These are phyloP conservation scores for Microplitis mediator DNA, from an alignment of 1,140 invertebrate species.

Conservation along the genomic window DNA sequence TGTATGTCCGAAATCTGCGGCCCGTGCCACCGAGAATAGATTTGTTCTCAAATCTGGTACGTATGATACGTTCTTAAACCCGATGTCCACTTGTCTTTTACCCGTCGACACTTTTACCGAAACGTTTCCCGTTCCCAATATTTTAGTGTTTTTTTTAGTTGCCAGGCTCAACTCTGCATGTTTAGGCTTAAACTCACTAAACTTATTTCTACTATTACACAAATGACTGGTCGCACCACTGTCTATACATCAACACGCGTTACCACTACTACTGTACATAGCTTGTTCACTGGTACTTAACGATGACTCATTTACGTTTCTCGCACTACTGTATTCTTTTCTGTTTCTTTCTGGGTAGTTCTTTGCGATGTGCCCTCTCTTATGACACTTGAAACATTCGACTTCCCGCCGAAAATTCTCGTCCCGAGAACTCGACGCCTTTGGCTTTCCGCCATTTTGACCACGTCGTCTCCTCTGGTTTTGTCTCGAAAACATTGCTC, in stretches of 20 bases:
- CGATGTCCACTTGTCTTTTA: not conserved
- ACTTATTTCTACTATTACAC: not conserved
- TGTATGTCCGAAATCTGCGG: constrained; percentile 1
- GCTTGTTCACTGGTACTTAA: constrained; percentile 5
- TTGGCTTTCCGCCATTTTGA: constrained; percentile 10
- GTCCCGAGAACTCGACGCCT: not conserved
- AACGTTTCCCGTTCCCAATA: constrained; percentile 8
- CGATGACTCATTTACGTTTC: not conserved
- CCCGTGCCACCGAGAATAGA: constrained; percentile 13
- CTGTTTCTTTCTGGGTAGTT: constrained; percentile 10
- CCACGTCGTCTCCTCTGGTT: not conserved
- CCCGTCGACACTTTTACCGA: not conserved
- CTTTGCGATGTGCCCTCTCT: too few relatives aligned
- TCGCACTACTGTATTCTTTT: not conserved
- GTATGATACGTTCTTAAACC: constrained; percentile 4
- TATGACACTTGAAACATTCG: constrained; percentile 19
- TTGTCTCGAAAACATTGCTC: not conserved
- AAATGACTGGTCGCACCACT: constrained; percentile 17
- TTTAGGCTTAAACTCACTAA: not conserved
- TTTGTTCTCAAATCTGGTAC: constrained; percentile 21
- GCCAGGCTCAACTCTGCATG: not conserved
- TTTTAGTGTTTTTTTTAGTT: not conserved
- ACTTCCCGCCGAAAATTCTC: not conserved
- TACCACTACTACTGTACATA: not conserved
- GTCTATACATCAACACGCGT: constrained; percentile 9